Conservation (phyloP, 2,888 invertebrate species). For the Mylabris sibirica region DNA sequence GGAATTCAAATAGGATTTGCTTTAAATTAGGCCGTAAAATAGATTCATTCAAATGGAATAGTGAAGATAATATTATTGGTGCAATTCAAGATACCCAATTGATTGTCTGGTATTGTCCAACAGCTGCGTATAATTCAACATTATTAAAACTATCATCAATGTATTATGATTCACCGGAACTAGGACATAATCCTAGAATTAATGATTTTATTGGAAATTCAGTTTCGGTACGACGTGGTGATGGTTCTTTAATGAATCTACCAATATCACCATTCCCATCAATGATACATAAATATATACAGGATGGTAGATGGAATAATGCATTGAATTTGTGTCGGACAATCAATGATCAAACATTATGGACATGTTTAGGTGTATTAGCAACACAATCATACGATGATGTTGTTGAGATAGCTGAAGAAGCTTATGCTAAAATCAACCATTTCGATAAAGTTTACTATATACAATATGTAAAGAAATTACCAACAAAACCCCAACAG, state of each 20-base stretch:
- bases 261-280: slow-evolving; percentile 76
- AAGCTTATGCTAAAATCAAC: slow-evolving; percentile 91
- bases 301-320: slow-evolving; percentile 76
- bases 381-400: slow-evolving; percentile 82
- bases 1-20: slow-evolving; percentile 70
- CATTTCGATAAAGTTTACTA: slow-evolving; percentile 88
- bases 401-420: slow-evolving; percentile 86
- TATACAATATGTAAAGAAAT: slow-evolving; percentile 77
- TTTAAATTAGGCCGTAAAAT: slow-evolving; percentile 75
- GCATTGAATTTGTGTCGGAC: slow-evolving; percentile 57
- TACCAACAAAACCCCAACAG: slow-evolving; percentile 66
- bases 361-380: slow-evolving; percentile 94
- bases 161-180: slow-evolving; percentile 70
- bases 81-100: slow-evolving; percentile 81
- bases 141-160: slow-evolving; percentile 70
- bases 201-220: slow-evolving; percentile 84
- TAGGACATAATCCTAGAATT: slow-evolving; percentile 86
- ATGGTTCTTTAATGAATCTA: slow-evolving; percentile 84
- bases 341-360: slow-evolving; percentile 72
- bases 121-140: slow-evolving; percentile 75
- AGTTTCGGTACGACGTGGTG: slow-evolving; percentile 83
- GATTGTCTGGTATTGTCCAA: slow-evolving; percentile 84
- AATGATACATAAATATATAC: slow-evolving; percentile 69
- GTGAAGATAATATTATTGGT: slow-evolving; percentile 79
- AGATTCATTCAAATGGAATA: slow-evolving; percentile 72